Conservation (phyloP, 1,140 invertebrate genomes). For the Cherax destructor region DNA sequence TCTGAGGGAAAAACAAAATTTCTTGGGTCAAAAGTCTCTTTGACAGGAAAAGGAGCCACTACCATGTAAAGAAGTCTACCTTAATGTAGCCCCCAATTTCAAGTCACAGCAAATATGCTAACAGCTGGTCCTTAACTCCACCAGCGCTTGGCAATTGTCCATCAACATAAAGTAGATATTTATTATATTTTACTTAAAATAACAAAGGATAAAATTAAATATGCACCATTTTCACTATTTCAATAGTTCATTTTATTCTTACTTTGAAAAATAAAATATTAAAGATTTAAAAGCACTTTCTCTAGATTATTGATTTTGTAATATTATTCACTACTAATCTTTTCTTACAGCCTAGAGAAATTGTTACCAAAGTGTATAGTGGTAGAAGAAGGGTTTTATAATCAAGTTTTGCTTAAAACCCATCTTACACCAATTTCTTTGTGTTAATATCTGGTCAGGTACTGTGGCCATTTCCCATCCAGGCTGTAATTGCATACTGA, state of each 20-base stretch:
- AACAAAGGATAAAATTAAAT: constrained; percentile 23
- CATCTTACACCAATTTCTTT: constrained; percentile 41
- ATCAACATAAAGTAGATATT: too few relatives aligned
- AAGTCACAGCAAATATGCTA: too few relatives aligned
- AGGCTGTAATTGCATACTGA: constrained; percentile 64
- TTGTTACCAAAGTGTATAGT: constrained; percentile 48
- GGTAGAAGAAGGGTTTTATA: constrained; percentile 34
- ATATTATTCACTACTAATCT: constrained; percentile 48
- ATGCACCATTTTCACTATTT: constrained; percentile 59
- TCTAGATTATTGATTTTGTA: constrained; percentile 54
- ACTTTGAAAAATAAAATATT: constrained; percentile 70
- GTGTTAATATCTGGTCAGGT: constrained; percentile 69
- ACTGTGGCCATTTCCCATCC: constrained; percentile 67
- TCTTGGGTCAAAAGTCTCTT: too few relatives aligned
- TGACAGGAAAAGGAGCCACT: too few relatives aligned
- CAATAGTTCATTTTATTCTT: constrained; percentile 69
- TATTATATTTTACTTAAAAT: too few relatives aligned
- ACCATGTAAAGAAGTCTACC: too few relatives aligned
- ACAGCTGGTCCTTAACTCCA: too few relatives aligned
- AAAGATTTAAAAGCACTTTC: constrained; percentile 69
- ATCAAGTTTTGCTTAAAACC: constrained; percentile 18
- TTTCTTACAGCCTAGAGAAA: constrained; percentile 68
- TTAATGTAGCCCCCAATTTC: too few relatives aligned
- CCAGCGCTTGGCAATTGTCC: too few relatives aligned
- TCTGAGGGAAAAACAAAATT: too few relatives aligned